Percentiles rank a stretch among this genome's conserved stretches.
Evolutionary conservation across 2,797 vertebrate species (phyloP).

Genomic region (Cyclura pinguis): DNA sequence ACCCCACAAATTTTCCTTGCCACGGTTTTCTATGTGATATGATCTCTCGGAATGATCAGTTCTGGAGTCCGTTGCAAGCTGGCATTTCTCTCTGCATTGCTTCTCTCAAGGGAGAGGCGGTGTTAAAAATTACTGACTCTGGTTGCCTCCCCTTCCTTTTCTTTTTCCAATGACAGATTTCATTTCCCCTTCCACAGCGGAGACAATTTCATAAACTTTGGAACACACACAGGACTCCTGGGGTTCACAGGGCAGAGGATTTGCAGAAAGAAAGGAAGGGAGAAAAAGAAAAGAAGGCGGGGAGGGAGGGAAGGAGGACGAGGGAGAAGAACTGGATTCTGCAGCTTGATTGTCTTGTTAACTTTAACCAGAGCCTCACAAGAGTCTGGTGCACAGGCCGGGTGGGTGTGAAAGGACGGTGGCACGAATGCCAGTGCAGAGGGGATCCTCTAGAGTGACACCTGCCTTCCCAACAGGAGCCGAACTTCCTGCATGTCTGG

Average conservation of each 20-base stretch:
- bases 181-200: not conserved
- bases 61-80: not conserved
- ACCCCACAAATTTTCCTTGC: not conserved
- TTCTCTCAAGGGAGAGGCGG: no score
- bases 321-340: not conserved
- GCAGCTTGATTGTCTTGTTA: conserved; percentile 56
- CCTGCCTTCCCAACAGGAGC: conserved; percentile 54
- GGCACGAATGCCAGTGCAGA: conserved; percentile 57
- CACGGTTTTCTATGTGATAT: not conserved
- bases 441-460: not conserved
- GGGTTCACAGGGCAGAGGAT: not conserved
- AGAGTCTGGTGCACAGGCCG: conserved; percentile 11
- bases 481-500: rapidly evolving
- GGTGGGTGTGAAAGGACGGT: conserved; percentile 30
- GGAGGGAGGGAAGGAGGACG: not conserved
- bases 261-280: not conserved
- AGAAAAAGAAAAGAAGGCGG: not conserved
- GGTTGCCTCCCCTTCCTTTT: not conserved
- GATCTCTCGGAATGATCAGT: not conserved
- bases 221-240: not conserved
- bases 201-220: not conserved
- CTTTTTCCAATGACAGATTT: not conserved
- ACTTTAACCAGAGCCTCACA: conserved; percentile 67
- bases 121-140: no score
- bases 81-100: not conserved